phyloP scores from a whole-genome alignment of 2,113 vertebrate species.

The Mirza zaza region DNA sequence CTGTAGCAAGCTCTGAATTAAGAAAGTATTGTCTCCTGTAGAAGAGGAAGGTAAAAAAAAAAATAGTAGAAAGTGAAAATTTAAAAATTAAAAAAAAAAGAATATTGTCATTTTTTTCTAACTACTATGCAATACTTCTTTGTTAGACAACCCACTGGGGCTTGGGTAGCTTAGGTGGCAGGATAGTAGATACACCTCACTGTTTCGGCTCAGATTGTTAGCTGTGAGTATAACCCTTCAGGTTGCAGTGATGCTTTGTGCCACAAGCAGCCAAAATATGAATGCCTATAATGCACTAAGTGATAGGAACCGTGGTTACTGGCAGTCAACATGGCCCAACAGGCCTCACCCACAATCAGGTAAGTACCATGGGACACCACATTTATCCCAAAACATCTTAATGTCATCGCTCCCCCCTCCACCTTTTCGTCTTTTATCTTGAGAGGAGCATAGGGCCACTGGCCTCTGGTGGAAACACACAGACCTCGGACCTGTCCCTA shows the following conservation, averaged over 20 bases:
- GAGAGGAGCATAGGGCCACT: neutral
- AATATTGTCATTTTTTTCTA: neutral
- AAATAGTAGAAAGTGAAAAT: no score
- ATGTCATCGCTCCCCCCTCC: neutral
- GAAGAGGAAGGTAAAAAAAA: no score
- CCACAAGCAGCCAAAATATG: neutral
- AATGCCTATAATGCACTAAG: neutral
- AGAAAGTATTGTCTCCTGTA: neutral
- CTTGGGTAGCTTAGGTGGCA: neutral
- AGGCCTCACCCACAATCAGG: neutral
- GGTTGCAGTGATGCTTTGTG: neutral
- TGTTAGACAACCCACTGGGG: neutral
- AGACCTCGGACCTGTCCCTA: neutral
- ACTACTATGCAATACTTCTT: neutral
- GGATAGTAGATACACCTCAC: neutral
- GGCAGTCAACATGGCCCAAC: neutral
- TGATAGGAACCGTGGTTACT: neutral
- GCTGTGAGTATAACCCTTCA: neutral
- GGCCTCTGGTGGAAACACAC: neutral
- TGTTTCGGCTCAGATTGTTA: neutral
- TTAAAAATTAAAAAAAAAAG: no score
- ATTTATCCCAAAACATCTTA: neutral
- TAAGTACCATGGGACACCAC: neutral
- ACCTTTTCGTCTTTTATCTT: neutral
- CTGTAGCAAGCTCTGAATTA: neutral